Conservation (phyloP, 2,888 invertebrate species). For the Platycnemis pennipes region DNA sequence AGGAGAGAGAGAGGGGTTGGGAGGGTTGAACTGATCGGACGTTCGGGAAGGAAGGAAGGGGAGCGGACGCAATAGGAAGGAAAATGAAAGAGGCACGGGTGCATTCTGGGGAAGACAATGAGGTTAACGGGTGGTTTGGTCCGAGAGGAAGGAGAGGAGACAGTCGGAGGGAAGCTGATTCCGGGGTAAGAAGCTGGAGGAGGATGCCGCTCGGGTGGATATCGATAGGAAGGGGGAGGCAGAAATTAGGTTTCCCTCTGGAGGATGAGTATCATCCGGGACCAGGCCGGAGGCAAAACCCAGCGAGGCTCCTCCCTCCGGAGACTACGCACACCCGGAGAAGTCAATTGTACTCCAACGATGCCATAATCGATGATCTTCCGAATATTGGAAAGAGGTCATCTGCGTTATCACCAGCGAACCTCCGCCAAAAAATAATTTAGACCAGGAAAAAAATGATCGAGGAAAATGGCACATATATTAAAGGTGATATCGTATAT, state of each 20-base stretch:
- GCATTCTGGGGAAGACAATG: background rate
- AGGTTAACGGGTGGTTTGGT: background rate
- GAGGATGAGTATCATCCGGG: background rate
- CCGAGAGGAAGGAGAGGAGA: background rate
- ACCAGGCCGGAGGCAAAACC: background rate
- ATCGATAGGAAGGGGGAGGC: background rate
- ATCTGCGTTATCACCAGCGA: too few species aligned
- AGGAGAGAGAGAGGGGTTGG: too few species aligned
- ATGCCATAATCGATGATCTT: too few species aligned
- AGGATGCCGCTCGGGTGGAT: background rate
- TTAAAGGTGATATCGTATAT: too few species aligned
- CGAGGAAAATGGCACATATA: too few species aligned
- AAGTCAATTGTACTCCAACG: too few species aligned
- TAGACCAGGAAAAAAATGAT: too few species aligned
- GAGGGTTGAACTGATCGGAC: background rate
- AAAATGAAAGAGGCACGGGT: background rate
- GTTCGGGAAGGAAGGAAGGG: background rate
- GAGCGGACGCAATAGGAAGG: background rate
- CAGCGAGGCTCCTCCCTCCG: background rate
- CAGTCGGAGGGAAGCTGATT: background rate
- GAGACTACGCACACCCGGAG: too few species aligned
- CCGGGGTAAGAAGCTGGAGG: background rate
- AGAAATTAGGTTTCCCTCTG: background rate
- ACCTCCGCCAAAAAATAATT: too few species aligned
- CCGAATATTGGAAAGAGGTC: too few species aligned